Percentiles rank a stretch among this genome's conserved stretches.
phyloP scores from a whole-genome alignment of 1,140 invertebrate species.

The Choristoneura fumiferana region DNA sequence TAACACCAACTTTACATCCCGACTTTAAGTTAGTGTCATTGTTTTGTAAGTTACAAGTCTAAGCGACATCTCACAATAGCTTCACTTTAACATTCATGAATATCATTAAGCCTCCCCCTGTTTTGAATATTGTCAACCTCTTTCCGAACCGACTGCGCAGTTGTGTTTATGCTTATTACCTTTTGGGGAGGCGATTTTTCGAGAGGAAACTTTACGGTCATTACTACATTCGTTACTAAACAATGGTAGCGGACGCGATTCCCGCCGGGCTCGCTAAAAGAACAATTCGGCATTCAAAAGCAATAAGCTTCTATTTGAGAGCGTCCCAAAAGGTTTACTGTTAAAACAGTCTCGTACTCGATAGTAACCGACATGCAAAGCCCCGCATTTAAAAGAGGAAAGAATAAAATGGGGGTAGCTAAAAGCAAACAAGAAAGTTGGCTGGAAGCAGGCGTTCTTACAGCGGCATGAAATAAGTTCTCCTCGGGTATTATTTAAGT shows the following conservation, averaged over 20 bases:
- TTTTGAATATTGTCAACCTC: slow-evolving; percentile 69
- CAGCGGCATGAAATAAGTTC: slow-evolving; percentile 64
- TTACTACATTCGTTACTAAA: slow-evolving; percentile 38
- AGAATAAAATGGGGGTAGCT: slow-evolving; percentile 56
- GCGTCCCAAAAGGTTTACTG: slow-evolving; percentile 55
- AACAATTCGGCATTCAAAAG: slow-evolving; percentile 46
- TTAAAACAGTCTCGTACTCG: slow-evolving; percentile 53
- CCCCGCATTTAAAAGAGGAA: slow-evolving; percentile 60
- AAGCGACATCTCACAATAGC: slow-evolving; percentile 65
- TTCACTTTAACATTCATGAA: slow-evolving; percentile 71
- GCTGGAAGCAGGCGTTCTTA: slow-evolving; percentile 44
- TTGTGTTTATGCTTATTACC: slow-evolving; percentile 57
- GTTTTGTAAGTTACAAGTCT: slow-evolving; percentile 69
- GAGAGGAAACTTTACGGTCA: slow-evolving; percentile 31
- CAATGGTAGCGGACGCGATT: slow-evolving; percentile 24
- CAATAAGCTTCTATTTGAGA: slow-evolving; percentile 60
- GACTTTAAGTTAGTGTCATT: slow-evolving; percentile 68
- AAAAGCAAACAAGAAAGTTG: slow-evolving; percentile 65
- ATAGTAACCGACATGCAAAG: slow-evolving; percentile 65
- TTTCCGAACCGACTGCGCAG: slow-evolving; percentile 49
- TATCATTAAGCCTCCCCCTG: slow-evolving; percentile 65
- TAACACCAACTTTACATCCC: slow-evolving; percentile 59
- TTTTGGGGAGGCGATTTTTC: slow-evolving; percentile 42
- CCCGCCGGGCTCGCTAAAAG: slow-evolving; percentile 42
- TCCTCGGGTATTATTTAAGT: slow-evolving; percentile 70